Conservation (phyloP, 2,797 vertebrate species). For the Ambastaia sidthimunki region DNA sequence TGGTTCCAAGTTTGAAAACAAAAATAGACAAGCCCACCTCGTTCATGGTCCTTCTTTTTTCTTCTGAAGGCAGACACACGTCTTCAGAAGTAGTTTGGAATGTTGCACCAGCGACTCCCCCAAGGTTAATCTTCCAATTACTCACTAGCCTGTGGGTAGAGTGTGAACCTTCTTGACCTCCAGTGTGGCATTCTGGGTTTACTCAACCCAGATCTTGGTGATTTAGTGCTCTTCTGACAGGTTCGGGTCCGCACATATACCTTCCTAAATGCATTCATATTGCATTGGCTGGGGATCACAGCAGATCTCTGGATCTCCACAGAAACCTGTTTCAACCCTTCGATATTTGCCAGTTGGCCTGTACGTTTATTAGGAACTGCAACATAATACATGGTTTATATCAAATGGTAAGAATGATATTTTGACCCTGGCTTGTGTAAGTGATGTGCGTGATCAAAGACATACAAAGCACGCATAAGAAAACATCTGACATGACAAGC, state of each 20-base stretch:
- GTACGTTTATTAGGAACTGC: neutral
- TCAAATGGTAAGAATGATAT: neutral
- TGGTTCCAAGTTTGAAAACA: constrained; percentile 1
- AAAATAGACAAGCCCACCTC: constrained; percentile 14
- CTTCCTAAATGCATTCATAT: constrained; percentile 27
- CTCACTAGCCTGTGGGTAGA: constrained; percentile 34
- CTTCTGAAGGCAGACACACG: constrained; percentile 50
- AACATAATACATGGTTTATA: neutral
- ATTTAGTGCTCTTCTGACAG: constrained; percentile 44
- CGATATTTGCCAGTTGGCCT: neutral
- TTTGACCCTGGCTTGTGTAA: neutral
- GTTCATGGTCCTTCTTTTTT: neutral
- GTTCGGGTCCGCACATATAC: constrained; percentile 29
- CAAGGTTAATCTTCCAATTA: constrained; percentile 63
- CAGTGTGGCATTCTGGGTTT: constrained; percentile 40
- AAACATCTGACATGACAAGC: neutral
- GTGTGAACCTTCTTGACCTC: constrained; percentile 30
- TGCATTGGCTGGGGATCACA: constrained; percentile 20
- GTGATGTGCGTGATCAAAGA: neutral
- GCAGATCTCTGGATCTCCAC: neutral
- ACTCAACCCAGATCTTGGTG: constrained; percentile 32
- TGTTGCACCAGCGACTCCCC: constrained; percentile 65
- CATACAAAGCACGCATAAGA: neutral
- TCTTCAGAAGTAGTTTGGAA: constrained; percentile 73
- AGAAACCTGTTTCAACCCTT: constrained; percentile 1